These are phyloP conservation scores for Drosophila anceps DNA, from an alignment of 2,888 invertebrate species.

Conservation along the genomic window DNA sequence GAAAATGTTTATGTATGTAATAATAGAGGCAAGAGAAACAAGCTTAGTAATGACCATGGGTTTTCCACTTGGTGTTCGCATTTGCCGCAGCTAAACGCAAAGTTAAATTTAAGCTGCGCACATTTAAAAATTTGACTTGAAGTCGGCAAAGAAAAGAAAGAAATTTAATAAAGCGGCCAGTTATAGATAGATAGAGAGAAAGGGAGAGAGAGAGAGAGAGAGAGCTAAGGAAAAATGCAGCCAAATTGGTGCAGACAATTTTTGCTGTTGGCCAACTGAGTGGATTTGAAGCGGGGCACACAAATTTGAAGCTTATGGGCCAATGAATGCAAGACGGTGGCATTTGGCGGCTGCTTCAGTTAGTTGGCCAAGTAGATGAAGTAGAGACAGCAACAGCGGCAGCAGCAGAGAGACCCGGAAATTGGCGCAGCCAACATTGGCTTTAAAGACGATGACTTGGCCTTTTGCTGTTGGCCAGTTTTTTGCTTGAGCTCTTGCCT, in stretches of 20 bases:
- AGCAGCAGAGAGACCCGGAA: constrained; percentile 58
- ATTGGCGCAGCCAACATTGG: constrained; percentile 75
- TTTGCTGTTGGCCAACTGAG: constrained; percentile 49
- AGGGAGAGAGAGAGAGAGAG: not conserved
- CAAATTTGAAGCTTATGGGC: constrained; percentile 76
- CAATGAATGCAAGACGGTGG: constrained; percentile 76
- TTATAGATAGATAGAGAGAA: constrained; percentile 30
- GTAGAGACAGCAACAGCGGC: constrained; percentile 20
- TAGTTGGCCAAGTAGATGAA: constrained; percentile 32
- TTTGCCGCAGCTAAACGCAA: constrained; percentile 36
- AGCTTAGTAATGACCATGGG: constrained; percentile 66
- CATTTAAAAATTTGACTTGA: constrained; percentile 68
- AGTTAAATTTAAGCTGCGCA: constrained; percentile 58
- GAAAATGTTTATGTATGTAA: constrained; percentile 67
- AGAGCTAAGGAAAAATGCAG: constrained; percentile 39
- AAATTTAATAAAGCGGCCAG: constrained; percentile 69
- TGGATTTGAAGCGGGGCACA: constrained; percentile 60
- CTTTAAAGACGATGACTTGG: constrained; percentile 80
- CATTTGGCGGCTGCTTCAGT: constrained; percentile 42
- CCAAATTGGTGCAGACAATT: constrained; percentile 72
- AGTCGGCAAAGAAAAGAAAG: constrained; percentile 7
- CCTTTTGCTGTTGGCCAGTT: constrained; percentile 68
- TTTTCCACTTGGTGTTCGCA: constrained; percentile 26
- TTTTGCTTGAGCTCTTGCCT: constrained; percentile 57
- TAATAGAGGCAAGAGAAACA: constrained; percentile 69